These are phyloP conservation scores for Stomatorhinus ivindoensis DNA, from an alignment of 2,113 vertebrate species.

Conservation along the genomic window DNA sequence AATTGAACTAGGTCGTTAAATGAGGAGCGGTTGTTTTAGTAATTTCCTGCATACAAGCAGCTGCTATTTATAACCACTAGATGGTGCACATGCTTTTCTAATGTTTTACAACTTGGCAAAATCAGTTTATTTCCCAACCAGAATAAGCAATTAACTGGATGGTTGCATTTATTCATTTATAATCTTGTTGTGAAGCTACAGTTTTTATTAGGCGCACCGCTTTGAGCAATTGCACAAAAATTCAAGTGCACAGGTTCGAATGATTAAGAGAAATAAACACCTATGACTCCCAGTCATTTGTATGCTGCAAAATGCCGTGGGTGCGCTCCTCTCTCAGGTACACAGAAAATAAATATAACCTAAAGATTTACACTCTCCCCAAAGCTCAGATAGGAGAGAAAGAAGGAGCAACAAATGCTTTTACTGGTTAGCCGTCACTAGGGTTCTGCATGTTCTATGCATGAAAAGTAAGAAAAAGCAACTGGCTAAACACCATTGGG, in stretches of 20 bases:
- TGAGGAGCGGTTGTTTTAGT: background rate
- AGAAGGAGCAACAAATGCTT: background rate
- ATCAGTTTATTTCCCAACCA: background rate
- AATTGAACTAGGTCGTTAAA: background rate
- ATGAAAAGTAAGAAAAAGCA: background rate
- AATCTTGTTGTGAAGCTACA: background rate
- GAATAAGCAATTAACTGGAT: background rate
- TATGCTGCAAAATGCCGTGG: background rate
- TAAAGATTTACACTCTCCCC: background rate
- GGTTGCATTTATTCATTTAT: background rate
- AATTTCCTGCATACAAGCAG: background rate
- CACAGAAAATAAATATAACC: background rate
- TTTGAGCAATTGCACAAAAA: background rate
- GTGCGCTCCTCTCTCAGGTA: background rate
- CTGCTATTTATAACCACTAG: constrained; percentile 4
- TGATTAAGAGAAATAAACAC: background rate
- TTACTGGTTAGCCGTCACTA: background rate
- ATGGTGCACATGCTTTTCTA: constrained; percentile 7
- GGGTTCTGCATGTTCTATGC: background rate
- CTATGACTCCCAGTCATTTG: background rate
- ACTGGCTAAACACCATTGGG: background rate
- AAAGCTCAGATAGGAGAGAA: background rate
- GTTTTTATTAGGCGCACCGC: background rate
- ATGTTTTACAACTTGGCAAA: background rate
- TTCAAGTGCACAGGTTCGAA: background rate